phyloP scores from a whole-genome alignment of 2,888 invertebrate species.

The Ichneumoninae sp. region DNA sequence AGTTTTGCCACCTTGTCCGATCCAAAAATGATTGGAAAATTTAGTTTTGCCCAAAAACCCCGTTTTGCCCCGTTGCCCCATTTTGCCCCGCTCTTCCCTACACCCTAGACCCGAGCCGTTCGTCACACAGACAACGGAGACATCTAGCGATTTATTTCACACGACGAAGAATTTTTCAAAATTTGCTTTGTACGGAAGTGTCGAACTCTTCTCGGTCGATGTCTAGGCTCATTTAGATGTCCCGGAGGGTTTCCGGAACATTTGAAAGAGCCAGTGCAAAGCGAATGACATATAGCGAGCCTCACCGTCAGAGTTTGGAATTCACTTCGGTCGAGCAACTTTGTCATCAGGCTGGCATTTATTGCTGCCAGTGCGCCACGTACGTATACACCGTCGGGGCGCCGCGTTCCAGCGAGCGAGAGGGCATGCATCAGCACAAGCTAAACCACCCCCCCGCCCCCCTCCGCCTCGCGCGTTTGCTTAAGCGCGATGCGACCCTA shows the following conservation, averaged over 20 bases:
- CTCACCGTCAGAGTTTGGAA: constrained; percentile 40
- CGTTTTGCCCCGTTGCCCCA: too few species aligned
- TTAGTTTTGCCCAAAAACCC: too few species aligned
- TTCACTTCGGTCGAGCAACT: constrained; percentile 68
- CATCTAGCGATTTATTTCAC: too few species aligned
- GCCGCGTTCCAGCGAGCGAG: constrained; percentile 14
- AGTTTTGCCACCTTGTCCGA: too few species aligned
- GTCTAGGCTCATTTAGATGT: not conserved
- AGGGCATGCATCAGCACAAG: constrained; percentile 27
- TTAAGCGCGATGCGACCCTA: constrained; percentile 63
- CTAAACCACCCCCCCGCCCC: constrained; percentile 38
- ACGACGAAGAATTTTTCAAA: too few species aligned
- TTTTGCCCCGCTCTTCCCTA: too few species aligned
- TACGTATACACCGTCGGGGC: not conserved
- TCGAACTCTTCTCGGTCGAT: not conserved
- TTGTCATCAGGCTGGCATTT: constrained; percentile 70
- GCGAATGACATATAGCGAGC: not conserved
- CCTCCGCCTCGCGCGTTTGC: constrained; percentile 58
- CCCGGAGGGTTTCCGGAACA: constrained; percentile 1
- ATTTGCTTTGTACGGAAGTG: not conserved
- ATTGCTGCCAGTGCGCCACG: constrained; percentile 62
- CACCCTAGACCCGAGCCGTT: too few species aligned
- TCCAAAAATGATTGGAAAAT: too few species aligned
- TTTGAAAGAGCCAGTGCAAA: constrained; percentile 49
- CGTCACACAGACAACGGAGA: too few species aligned